Conservation (phyloP, 2,888 invertebrate genomes). For the Masnerella sp. region DNA sequence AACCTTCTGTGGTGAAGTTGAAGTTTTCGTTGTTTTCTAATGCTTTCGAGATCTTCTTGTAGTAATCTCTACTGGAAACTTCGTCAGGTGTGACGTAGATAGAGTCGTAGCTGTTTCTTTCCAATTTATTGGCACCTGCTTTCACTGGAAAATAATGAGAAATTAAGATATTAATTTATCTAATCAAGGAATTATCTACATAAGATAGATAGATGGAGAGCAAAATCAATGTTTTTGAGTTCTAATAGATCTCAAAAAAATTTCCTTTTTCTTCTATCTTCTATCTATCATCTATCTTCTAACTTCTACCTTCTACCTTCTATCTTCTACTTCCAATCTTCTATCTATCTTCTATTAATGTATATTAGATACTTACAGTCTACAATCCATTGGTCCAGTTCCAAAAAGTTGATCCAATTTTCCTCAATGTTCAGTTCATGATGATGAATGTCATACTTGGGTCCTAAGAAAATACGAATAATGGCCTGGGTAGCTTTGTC, state of each 20-base stretch:
- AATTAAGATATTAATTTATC: too few relatives aligned
- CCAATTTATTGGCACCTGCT: constrained; percentile 74
- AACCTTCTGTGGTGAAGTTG: constrained; percentile 78
- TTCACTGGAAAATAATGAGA: constrained; percentile 72
- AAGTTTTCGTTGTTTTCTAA: constrained; percentile 78
- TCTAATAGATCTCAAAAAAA: too few relatives aligned
- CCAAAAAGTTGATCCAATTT: constrained; percentile 81
- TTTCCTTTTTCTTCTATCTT: too few relatives aligned
- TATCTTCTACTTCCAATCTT: too few relatives aligned
- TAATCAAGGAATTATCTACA: too few relatives aligned
- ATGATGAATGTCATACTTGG: constrained; percentile 82
- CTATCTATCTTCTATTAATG: neutral
- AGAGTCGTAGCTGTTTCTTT: constrained; percentile 69
- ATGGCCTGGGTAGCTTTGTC: constrained; percentile 81
- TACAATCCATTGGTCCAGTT: constrained; percentile 80
- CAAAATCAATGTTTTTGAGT: too few relatives aligned
- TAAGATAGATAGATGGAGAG: too few relatives aligned
- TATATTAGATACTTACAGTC: constrained; percentile 77
- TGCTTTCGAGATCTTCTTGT: constrained; percentile 78
- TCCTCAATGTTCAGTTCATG: constrained; percentile 79
- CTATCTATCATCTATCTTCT: too few relatives aligned
- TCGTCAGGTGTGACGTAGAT: constrained; percentile 69
- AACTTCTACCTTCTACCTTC: too few relatives aligned
- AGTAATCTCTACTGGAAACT: constrained; percentile 71
- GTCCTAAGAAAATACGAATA: constrained; percentile 84